Conservation (phyloP, 2,888 invertebrate species). For the Cartodere bifasciata region DNA sequence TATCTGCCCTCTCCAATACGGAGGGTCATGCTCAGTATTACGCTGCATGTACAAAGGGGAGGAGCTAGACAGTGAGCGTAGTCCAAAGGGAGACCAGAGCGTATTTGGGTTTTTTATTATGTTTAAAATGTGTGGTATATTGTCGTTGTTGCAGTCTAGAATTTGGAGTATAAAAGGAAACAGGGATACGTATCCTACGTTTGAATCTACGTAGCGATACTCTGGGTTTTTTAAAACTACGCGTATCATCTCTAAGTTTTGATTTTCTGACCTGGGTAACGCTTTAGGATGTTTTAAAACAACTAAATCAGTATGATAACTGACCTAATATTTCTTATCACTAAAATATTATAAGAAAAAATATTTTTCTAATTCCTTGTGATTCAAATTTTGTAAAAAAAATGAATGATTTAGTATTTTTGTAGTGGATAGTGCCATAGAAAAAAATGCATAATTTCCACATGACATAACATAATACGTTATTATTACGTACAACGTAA, state of each 20-base stretch:
- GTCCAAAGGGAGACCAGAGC: slow-evolving; percentile 78
- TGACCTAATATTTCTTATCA: no score
- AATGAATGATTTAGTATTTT: no score
- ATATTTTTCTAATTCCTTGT: no score
- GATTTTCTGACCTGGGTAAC: slow-evolving; percentile 37
- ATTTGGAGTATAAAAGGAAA: slow-evolving; percentile 89
- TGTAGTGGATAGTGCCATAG: no score
- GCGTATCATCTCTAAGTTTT: slow-evolving; percentile 50
- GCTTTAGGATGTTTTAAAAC: slow-evolving; percentile 54
- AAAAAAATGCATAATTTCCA: no score
- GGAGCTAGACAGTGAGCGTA: slow-evolving; percentile 76
- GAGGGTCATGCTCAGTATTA: slow-evolving; percentile 96
- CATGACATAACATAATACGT: no score
- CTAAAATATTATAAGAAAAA: no score
- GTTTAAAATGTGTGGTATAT: slow-evolving; percentile 63
- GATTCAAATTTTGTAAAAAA: no score
- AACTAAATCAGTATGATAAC: slow-evolving; percentile 82
- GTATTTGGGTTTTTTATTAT: slow-evolving; percentile 68
- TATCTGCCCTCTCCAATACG: slow-evolving; percentile 96
- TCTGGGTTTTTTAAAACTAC: slow-evolving; percentile 60
- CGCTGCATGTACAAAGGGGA: slow-evolving; percentile 80
- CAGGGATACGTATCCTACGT: slow-evolving; percentile 87
- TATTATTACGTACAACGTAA: no score
- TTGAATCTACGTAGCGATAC: slow-evolving; percentile 65
- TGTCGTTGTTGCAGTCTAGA: slow-evolving; percentile 67